Evolutionary conservation across 2,888 invertebrate species (phyloP).

Genomic region (Ypsolopha scabrella): DNA sequence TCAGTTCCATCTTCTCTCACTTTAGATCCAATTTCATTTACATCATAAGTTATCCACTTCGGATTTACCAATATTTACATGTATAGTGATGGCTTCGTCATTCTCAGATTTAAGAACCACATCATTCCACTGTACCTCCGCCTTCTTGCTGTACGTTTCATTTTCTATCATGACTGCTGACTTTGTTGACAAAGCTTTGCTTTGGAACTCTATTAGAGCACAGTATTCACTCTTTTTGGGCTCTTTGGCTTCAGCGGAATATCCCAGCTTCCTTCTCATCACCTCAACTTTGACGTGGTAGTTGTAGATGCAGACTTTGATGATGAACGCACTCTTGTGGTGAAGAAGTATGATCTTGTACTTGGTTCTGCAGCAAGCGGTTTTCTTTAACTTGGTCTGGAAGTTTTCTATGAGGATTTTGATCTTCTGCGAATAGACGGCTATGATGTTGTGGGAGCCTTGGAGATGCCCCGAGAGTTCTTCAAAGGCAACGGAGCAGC

Average conservation of each 20-base stretch:
- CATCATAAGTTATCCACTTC: constrained; percentile 6
- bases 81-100: constrained; percentile 60
- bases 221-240: constrained; percentile 56
- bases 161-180: constrained; percentile 58
- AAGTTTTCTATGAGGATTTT: constrained; percentile 64
- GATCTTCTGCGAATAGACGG: constrained; percentile 61
- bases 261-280: constrained; percentile 55
- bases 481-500: constrained; percentile 53
- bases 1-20: neutral
- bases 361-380: constrained; percentile 59
- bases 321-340: constrained; percentile 60
- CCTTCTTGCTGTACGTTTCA: constrained; percentile 58
- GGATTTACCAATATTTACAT: constrained; percentile 55
- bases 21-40: constrained; percentile 3
- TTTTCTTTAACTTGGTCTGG: constrained; percentile 58
- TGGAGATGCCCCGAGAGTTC: constrained; percentile 54
- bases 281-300: constrained; percentile 60
- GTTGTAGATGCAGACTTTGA: constrained; percentile 63
- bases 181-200: constrained; percentile 53
- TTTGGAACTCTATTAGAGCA: constrained; percentile 59
- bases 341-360: constrained; percentile 58
- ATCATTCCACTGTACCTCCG: constrained; percentile 61
- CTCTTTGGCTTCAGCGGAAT: constrained; percentile 49
- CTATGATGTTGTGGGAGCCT: constrained; percentile 51
- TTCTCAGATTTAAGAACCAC: constrained; percentile 53